These are phyloP conservation scores for Synanthedon myopaeformis DNA, from an alignment of 2,888 invertebrate species.

Conservation along the genomic window DNA sequence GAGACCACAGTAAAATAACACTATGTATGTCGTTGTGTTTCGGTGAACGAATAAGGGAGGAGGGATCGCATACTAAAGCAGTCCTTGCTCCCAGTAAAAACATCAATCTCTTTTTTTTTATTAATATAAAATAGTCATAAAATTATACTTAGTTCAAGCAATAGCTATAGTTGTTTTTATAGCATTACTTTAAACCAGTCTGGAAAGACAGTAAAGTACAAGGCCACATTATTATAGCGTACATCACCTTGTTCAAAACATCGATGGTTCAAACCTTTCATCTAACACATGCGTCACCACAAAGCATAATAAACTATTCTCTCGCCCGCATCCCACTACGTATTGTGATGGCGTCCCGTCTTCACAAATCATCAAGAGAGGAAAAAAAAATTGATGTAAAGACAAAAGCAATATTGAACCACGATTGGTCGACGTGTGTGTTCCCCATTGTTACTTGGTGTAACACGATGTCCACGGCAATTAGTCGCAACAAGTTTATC, in stretches of 20 bases:
- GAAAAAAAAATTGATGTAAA: conserved; percentile 50
- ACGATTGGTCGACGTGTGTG: conserved; percentile 61
- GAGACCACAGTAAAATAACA: too few species aligned
- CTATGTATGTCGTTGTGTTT: too few species aligned
- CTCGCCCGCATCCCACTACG: conserved; percentile 57
- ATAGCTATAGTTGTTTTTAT: too few species aligned
- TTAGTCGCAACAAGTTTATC: conserved; percentile 43
- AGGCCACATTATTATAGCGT: background rate
- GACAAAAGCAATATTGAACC: conserved; percentile 49
- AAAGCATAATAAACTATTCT: conserved; percentile 57
- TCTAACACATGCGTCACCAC: conserved; percentile 33
- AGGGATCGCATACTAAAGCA: too few species aligned
- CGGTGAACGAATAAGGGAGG: too few species aligned
- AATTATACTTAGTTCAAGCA: too few species aligned
- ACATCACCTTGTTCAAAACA: too few species aligned
- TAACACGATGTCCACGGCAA: conserved; percentile 25
- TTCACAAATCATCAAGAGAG: conserved; percentile 57
- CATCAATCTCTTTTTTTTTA: too few species aligned
- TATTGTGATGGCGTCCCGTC: conserved; percentile 59
- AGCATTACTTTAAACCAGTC: too few species aligned
- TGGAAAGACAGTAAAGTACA: background rate
- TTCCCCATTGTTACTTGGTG: conserved; percentile 26
- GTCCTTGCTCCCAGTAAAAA: too few species aligned
- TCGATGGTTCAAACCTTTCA: conserved; percentile 6
- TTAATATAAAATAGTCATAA: too few species aligned